Evolutionary conservation across 2,797 vertebrate genomes (phyloP).

Genomic region (Natrix natrix): DNA sequence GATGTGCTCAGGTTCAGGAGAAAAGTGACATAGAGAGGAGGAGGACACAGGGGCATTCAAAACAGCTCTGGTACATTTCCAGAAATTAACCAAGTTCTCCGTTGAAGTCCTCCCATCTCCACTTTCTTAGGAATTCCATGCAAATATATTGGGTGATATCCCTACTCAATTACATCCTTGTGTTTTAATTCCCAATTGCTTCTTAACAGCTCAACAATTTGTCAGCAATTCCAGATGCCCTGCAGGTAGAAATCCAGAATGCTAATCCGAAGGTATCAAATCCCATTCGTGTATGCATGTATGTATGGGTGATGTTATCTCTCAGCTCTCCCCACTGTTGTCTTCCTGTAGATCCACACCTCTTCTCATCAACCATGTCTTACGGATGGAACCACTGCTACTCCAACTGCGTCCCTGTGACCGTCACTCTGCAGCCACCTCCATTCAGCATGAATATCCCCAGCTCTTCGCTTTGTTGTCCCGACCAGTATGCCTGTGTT

Average conservation of each 20-base stretch:
- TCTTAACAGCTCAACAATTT: not conserved
- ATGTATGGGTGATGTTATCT: not conserved
- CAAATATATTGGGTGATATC: not conserved
- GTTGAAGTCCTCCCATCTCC: accelerated
- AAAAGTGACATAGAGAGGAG: not conserved
- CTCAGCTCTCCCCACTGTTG: not conserved
- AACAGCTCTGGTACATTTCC: not conserved
- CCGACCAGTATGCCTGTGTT: not conserved
- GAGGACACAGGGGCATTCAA: not conserved
- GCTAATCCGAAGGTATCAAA: too few relatives aligned
- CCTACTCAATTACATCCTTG: not conserved
- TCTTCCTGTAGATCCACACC: not conserved
- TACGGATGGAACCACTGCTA: not conserved
- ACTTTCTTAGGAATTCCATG: not conserved
- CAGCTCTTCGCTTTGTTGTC: not conserved
- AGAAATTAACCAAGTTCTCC: not conserved
- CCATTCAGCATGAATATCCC: not conserved
- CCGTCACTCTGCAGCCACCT: not conserved
- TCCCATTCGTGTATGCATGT: too few relatives aligned
- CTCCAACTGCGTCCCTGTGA: not conserved
- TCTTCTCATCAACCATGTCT: not conserved
- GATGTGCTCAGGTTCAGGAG: not conserved
- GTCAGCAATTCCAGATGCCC: not conserved
- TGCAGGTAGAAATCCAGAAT: not conserved
- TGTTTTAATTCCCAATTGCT: not conserved